These are phyloP conservation scores for Alouatta palliata DNA, from an alignment of 2,113 vertebrate species.

Conservation along the genomic window DNA sequence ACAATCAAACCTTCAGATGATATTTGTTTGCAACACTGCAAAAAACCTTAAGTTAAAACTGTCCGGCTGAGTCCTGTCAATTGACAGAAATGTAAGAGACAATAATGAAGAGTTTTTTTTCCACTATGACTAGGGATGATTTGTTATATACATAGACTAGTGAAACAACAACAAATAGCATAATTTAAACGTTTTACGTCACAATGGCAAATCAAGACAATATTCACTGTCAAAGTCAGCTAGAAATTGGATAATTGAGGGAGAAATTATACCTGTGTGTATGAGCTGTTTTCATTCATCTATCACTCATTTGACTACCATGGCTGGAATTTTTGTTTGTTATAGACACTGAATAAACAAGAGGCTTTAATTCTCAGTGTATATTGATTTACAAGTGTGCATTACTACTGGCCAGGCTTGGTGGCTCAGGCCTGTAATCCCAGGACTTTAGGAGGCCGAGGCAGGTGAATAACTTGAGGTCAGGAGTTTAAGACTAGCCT, in stretches of 20 bases:
- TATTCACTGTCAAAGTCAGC: neutral
- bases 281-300: neutral
- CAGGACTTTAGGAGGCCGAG: no score
- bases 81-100: neutral
- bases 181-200: neutral
- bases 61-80: neutral
- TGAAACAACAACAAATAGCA: neutral
- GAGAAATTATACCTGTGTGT: neutral
- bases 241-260: neutral
- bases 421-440: no score
- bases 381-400: constrained; percentile 19
- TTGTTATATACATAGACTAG: neutral
- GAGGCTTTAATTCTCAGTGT: neutral
- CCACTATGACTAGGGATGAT: neutral
- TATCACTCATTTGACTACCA: neutral
- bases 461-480: no score
- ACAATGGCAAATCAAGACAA: neutral
- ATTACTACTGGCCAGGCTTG: neutral
- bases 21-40: neutral
- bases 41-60: neutral
- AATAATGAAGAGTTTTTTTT: neutral
- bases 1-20: neutral
- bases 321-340: neutral
- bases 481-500: no score
- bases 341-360: neutral